phyloP scores from a whole-genome alignment of 2,113 vertebrate species.

The Pimephales promelas region DNA sequence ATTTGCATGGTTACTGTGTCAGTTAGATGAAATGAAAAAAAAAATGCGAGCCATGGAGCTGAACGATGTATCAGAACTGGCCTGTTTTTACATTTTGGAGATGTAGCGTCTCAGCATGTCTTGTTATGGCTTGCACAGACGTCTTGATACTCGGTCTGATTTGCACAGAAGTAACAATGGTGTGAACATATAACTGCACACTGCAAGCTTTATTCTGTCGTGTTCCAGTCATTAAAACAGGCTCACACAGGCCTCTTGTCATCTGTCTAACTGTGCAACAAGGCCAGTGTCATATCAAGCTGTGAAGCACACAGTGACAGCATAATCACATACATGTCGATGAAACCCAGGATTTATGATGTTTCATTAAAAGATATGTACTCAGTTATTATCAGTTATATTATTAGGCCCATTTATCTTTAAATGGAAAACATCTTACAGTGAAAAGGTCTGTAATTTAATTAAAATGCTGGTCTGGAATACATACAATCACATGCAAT shows the following conservation, averaged over 20 bases:
- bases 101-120: not conserved
- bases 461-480: slow-evolving; percentile 12
- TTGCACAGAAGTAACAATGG: not conserved
- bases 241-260: slow-evolving; percentile 16
- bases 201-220: not conserved
- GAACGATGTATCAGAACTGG: slow-evolving; percentile 52
- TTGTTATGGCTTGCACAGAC: not conserved
- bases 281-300: slow-evolving; percentile 40
- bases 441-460: slow-evolving; percentile 18
- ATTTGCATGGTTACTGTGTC: slow-evolving; percentile 55
- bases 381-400: slow-evolving; percentile 41
- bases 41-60: slow-evolving; percentile 62
- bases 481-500: too few species aligned
- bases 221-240: slow-evolving; percentile 29
- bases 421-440: slow-evolving; percentile 29
- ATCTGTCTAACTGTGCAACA: slow-evolving; percentile 5
- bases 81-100: not conserved
- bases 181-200: not conserved
- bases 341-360: slow-evolving; percentile 53
- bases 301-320: slow-evolving; percentile 54
- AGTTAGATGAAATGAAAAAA: slow-evolving; percentile 61
- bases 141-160: not conserved
- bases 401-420: not conserved
- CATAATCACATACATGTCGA: slow-evolving; percentile 54
- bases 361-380: slow-evolving; percentile 55